Conservation (phyloP, 2,888 invertebrate species). For the Electrophaes corylata region DNA sequence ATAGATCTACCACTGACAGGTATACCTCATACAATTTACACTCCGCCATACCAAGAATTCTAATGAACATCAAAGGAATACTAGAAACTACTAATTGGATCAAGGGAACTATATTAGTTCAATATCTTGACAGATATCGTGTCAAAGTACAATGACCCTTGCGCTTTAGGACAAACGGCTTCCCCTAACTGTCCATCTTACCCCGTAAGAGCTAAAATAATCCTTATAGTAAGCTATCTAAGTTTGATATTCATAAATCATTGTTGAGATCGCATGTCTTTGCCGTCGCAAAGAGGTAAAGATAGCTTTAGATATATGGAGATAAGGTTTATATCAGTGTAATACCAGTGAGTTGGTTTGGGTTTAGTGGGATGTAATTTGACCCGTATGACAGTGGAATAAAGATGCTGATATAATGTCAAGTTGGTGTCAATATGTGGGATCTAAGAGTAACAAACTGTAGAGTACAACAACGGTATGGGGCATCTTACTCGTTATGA, state of each 20-base stretch:
- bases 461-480: background rate
- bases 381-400: constrained; percentile 23
- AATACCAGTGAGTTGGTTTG: background rate
- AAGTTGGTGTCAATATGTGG: constrained; percentile 18
- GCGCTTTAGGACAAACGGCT: constrained; percentile 20
- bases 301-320: background rate
- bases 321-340: background rate
- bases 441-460: constrained; percentile 6
- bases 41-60: constrained; percentile 18
- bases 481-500: no score
- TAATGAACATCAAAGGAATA: constrained; percentile 32
- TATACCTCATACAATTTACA: background rate
- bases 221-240: background rate
- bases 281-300: background rate
- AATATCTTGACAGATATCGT: constrained; percentile 26
- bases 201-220: background rate
- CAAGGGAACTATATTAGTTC: constrained; percentile 35
- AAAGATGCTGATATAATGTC: constrained; percentile 27
- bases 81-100: constrained; percentile 38
- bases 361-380: constrained; percentile 10
- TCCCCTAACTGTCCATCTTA: constrained; percentile 9
- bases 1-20: background rate
- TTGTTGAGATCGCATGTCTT: background rate
- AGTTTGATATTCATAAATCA: background rate
- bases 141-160: constrained; percentile 37